Conservation (phyloP, 2,113 vertebrate genomes). For the Gasterosteus aculeatus region DNA sequence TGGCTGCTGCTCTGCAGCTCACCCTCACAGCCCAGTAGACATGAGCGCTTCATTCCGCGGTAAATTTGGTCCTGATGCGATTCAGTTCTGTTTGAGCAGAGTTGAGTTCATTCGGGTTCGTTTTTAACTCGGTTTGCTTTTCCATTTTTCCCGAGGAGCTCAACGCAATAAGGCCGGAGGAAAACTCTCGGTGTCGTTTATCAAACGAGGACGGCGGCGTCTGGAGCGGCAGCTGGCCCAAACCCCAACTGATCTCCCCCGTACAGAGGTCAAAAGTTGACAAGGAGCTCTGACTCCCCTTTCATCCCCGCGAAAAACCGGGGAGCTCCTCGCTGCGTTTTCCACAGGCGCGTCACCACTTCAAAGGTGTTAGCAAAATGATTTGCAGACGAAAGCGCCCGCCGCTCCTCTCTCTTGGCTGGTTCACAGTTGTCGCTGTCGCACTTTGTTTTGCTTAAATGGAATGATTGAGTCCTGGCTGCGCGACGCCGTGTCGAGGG, state of each 20-base stretch:
- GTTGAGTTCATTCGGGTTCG: conserved; percentile 25
- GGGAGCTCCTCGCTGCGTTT: conserved; percentile 47
- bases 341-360: conserved; percentile 62
- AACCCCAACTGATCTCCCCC: conserved; percentile 56
- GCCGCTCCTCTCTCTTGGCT: conserved; percentile 34
- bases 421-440: conserved; percentile 65
- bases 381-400: conserved; percentile 63
- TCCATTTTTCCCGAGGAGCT: background rate
- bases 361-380: conserved; percentile 68
- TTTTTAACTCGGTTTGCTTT: conserved; percentile 39
- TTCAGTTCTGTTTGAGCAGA: conserved; percentile 26
- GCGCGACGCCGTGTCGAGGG: conserved; percentile 50
- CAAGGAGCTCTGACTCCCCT: conserved; percentile 53
- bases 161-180: conserved; percentile 21
- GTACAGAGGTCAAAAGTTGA: conserved; percentile 74
- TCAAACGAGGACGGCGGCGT: conserved; percentile 39
- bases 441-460: conserved; percentile 73
- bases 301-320: conserved; percentile 55
- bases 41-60: background rate
- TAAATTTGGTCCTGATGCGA: conserved; percentile 7
- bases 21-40: background rate
- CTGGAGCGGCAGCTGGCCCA: conserved; percentile 60
- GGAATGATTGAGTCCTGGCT: conserved; percentile 69
- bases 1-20: background rate
- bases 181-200: conserved; percentile 41